Base-by-base conservation (phyloP, 2,888 invertebrate genomes). In the Lasioglossum figueresi region DNA sequence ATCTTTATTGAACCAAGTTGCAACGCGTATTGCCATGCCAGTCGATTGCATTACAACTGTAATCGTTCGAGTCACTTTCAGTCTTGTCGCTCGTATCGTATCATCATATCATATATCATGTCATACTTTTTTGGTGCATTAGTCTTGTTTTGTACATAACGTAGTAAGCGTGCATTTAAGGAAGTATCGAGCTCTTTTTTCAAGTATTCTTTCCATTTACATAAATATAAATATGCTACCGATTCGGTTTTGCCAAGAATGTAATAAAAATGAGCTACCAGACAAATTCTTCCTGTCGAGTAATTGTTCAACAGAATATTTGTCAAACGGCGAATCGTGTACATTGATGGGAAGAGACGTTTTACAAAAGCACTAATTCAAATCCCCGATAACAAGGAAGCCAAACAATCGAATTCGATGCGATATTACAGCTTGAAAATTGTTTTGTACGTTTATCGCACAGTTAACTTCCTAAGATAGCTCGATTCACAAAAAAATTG, bases 121-220 rank as follows among this genome's bases (percentile, higher is more conserved):
- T 56, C 77, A 68, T 27, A 63, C 34, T 80, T 80, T 40, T 74
- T 70, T 43, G 48, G 40, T 76, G 83, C 74, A 31, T 83, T 73
- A 72, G 66, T 45, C 71, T 80, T 56, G 31, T 76, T 75, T 83
- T 86, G 86, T 80, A 82, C 43, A 86, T 80, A 82, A 85, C 19
- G 68, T 76, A 79, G 76, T 75, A 83, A 70, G 43, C 63, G 74
- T 80, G 83, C 86, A 86, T 86, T 82, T 86, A 86, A 79, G 68
- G 77, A 73, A 77, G 40, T 63, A 45, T 37, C 59, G 52, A 71
- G 63, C 74, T 86, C 79, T 31, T 71, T 31, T 68, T 70, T 68
- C 77, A 82, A 77, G 68, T 68, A 80, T 83, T 82, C 75, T 78
- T 87, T 83, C 75, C 80, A 86, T 86, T 85, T 84, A 79, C 56